Evolutionary conservation across 2,113 vertebrate species (phyloP).

Genomic region (Felis catus): F.catus_Fca126_mat1.0 CM031414.1:140061001-140061500

Average conservation of each 20-base stretch:
- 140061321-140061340: no score
- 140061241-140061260: background rate
- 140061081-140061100: no score
- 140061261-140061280: no score
- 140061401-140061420: rapidly evolving
- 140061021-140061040: no score
- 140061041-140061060: no score
- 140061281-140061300: rapidly evolving
- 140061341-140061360: rapidly evolving
- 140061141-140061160: background rate
- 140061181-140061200: no score
- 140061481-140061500: no score
- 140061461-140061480: no score
- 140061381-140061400: rapidly evolving
- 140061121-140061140: no score
- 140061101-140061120: rapidly evolving
- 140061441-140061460: background rate
- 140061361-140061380: background rate
- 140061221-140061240: background rate
- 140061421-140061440: rapidly evolving
- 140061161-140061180: no score
- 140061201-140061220: background rate
- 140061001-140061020: background rate
- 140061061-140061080: no score
- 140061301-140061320: background rate